Evolutionary conservation across 2,113 vertebrate species (phyloP), one percentile per base, ranked within the genome.

Genomic region (Neodon shergylaensis): DNA sequence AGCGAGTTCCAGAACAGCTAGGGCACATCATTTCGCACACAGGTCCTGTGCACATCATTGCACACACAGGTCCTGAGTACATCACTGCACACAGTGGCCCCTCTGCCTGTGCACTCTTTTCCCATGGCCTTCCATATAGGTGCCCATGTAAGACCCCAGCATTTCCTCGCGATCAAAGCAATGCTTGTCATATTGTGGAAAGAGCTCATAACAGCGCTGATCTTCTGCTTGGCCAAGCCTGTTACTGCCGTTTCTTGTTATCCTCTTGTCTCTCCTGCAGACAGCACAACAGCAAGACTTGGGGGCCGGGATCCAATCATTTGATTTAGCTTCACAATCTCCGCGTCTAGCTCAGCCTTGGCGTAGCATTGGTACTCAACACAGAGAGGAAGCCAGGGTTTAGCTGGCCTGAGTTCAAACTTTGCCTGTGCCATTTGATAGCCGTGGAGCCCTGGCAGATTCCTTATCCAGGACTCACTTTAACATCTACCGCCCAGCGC

Each of bases 381-480:
- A 92, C 49, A 84, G 88, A 42, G 17, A 22, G 26, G 81, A 82
- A 96, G 49, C 72, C 70, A 73, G 85, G 47, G 88, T 33, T n/a
- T 16, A 4, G 61, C 49, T 94, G 74, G 47, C 86, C 58, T 39
- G 31, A 68, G 21, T 88, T 92, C 72, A 92, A 24, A 85, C 90
- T 66, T 77, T 89, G 84, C 21, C 26, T 96, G 88, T 96, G 95
- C 93, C 93, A 92, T 91, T 92, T 72, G 70, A 72, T 94, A 97
- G 92, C 77, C 94, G 11, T 83, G 91, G 91, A 95, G 94, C 22
- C 92, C 63, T 68, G 26, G 74, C 42, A 68, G 61, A 86, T 97
- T 95, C 79, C 58, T 95, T 95, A 86, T 84, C 95, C 94, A 94
- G 26, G 33, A 77, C 88, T 93, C 74, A 49, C 52, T 95, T 93